Base-by-base conservation (phyloP, 2,888 invertebrate species). In the Chaetoderma sp. region DNA sequence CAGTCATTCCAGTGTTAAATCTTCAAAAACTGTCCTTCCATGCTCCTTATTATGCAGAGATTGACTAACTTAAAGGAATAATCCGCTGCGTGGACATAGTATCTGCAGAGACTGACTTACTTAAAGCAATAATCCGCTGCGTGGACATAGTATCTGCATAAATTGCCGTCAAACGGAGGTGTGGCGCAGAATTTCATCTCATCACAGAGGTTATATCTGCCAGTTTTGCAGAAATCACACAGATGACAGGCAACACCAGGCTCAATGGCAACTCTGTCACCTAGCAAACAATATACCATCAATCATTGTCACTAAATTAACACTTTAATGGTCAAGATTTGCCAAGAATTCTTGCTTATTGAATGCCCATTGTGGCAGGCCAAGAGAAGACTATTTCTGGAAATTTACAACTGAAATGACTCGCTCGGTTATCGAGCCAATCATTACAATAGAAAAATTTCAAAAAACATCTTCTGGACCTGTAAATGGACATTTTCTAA, bases 131-230 rank as follows among this genome's bases (percentile, higher is more conserved):
- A 89, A 71, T 88, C 88, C 8, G 88, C 88, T 63, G 94, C 93
- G 82, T 98, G 98, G 45, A 92, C 92, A 87, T 95, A 96, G 86
- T 91, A 97, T 78, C 93, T 90, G 52, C 91, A 90, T 28, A 98
- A 89, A 85, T 93, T 96, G 60, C 98, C 98, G 88, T 98, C 91
- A 60, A 90, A 88, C 0, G 98, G 98, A 1, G 98, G 98, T 0
- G 97, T 97, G n/a, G 97, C 97, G 86, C 95, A 95, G 88, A 97
- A 98, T 60, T 89, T 82, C 86, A 98, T 92, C 60, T 94, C 93
- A 0, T 90, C 89, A 76, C 98, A 98, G 47, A 98, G 89, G 88
- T 98, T 95, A 88, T 98, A 98, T 65, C 90, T 89, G 44, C 98
- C 98, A 64, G 88, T 89, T 88, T 94, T 95, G 88, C 98, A 98